Percentiles rank a stretch among this genome's conserved stretches.
Conservation (phyloP, 2,797 vertebrate genomes). For the Rhinichthys osculus region DNA sequence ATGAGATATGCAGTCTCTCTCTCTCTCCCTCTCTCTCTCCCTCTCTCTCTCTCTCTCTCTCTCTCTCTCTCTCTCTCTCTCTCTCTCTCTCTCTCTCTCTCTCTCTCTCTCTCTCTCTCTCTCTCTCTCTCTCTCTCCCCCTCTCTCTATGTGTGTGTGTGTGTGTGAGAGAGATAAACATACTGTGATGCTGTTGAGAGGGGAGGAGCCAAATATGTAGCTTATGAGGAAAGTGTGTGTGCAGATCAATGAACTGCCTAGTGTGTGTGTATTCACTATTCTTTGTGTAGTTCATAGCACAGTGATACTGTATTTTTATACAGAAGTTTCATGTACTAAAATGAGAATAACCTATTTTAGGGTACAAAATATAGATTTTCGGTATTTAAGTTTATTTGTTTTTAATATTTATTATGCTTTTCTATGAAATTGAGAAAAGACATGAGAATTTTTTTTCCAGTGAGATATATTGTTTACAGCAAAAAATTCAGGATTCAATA, state of each 20-base stretch:
- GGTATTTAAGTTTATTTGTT: background rate
- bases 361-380: background rate
- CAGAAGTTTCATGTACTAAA: background rate
- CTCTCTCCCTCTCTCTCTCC: no score
- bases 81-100: no score
- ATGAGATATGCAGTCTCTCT: background rate
- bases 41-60: background rate
- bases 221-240: conserved; percentile 22
- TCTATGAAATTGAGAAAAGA: background rate
- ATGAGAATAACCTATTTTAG: background rate
- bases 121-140: no score
- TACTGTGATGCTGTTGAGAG: conserved; percentile 41
- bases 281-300: background rate
- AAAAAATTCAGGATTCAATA: background rate
- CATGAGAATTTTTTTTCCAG: background rate
- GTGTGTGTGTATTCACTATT: conserved; percentile 1
- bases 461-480: background rate
- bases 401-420: background rate
- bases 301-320: background rate
- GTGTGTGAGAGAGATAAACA: conserved; percentile 9
- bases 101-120: background rate
- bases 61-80: background rate
- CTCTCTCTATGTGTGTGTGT: no score
- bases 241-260: conserved; percentile 14
- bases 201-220: conserved; percentile 28